Evolutionary conservation across 2,113 vertebrate species (phyloP).

Genomic region (Osmerus eperlanus): DNA sequence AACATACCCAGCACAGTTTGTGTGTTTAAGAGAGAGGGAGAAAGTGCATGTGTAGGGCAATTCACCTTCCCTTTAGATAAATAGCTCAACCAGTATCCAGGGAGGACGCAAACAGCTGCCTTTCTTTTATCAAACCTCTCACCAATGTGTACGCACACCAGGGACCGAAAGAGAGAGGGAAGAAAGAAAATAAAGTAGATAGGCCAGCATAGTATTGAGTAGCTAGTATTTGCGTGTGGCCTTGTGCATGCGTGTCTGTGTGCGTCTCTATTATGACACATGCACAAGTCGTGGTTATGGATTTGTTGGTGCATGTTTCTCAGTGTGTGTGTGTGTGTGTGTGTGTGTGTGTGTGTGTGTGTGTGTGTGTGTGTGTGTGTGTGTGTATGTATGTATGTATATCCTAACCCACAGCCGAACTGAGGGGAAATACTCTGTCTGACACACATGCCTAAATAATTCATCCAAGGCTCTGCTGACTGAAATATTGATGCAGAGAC

Average conservation of each 20-base stretch:
- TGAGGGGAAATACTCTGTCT: conserved; percentile 31
- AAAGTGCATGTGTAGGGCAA: conserved; percentile 25
- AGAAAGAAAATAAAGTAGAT: conserved; percentile 15
- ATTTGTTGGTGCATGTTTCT: neutral
- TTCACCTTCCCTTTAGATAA: conserved; percentile 59
- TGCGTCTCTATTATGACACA: too few species aligned
- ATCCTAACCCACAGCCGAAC: conserved; percentile 33
- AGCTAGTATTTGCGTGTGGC: too few species aligned
- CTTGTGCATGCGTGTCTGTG: too few species aligned
- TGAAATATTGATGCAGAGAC: conserved; percentile 63
- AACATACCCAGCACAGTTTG: conserved; percentile 9
- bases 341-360: conserved; percentile 12
- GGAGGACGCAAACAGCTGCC: conserved; percentile 33
- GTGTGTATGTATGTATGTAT: conserved; percentile 12
- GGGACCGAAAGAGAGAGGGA: neutral
- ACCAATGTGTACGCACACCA: conserved; percentile 23
- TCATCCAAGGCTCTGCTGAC: conserved; percentile 51
- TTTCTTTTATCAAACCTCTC: neutral
- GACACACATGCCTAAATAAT: conserved; percentile 57
- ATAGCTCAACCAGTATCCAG: conserved; percentile 44
- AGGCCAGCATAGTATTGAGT: too few species aligned
- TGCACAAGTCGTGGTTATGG: neutral
- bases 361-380: conserved; percentile 4
- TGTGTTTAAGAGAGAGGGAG: conserved; percentile 24
- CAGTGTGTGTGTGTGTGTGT: neutral